Base-by-base conservation (phyloP, 2,888 invertebrate species). In the Tetragonula carbonaria region DNA sequence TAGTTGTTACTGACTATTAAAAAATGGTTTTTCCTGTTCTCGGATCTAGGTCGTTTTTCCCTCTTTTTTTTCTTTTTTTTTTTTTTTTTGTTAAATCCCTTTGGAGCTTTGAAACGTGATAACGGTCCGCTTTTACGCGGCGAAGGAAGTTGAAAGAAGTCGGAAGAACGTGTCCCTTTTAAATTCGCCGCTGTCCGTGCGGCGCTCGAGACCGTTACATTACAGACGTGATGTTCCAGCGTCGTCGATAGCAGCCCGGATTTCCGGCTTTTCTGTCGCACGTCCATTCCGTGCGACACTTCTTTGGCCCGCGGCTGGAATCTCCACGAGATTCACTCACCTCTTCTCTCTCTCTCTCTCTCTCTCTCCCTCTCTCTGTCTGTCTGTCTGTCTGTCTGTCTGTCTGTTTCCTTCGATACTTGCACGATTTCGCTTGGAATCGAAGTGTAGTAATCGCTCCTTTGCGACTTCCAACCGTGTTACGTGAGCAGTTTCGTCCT, bases 181-280 rank as follows among this genome's bases (percentile, higher is more conserved):
- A 77, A 82, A 82, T 78, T 71, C 59, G 62, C 67, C 72, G 51
- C 38, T 59, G 82, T 74, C 71, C 62, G n/a, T 23, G 33, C 51
- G 62, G n/a, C 62, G 18, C 70, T 50, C 62, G 71, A 57, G 63
- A 51, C 72, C 74, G 74, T 83, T 78, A 75, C 63, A 68, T 84
- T 83, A 71, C 81, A 67, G 72, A 75, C 78, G 72, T 75, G 83
- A 66, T 78, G 78, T 67, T 78, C 78, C 74, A 62, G 45, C 45
- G 78, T 74, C 65, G 74, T 70, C 82, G 77, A 84, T 82, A 71
- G 66, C 68, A 63, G 71, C 28, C 74, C 62, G 84, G 83, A 84
- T 84, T 75, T 84, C 84, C 63, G 82, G 62, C 72, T 72, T 62
- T 71, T 59, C 66, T 23, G 74, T 82, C 70, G 50, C 83, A 55